Conservation (phyloP, 2,113 vertebrate species). For the Pavo muticus region DNA sequence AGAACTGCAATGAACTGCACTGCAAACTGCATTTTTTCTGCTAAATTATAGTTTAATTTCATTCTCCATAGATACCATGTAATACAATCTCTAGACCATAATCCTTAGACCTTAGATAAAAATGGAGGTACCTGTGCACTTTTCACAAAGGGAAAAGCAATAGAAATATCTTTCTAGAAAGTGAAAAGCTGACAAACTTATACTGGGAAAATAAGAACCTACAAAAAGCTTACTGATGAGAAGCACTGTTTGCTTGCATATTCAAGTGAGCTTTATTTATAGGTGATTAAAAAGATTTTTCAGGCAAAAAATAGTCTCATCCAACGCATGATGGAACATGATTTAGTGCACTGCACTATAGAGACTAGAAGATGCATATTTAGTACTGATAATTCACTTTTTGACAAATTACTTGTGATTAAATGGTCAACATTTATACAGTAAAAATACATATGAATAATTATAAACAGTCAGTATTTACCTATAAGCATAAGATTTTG, state of each 20-base stretch:
- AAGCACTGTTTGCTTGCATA: not conserved
- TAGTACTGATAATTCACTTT: not conserved
- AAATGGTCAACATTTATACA: conserved; percentile 25
- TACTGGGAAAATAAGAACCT: conserved; percentile 1
- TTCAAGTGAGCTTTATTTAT: conserved; percentile 65
- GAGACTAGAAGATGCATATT: not conserved
- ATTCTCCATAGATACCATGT: conserved; percentile 21
- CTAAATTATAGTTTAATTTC: conserved; percentile 44
- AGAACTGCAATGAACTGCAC: not conserved
- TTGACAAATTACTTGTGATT: not conserved
- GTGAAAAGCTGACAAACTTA: not conserved
- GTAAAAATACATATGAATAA: conserved; percentile 36
- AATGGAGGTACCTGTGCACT: conserved; percentile 1
- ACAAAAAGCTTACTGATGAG: not conserved
- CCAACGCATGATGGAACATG: not conserved
- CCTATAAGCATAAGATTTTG: conserved; percentile 9
- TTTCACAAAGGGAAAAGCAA: not conserved
- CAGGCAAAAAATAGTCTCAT: conserved; percentile 35
- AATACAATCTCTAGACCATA: not conserved
- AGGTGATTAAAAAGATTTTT: conserved; percentile 47
- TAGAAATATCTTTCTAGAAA: conserved; percentile 11
- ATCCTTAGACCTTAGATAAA: conserved; percentile 9
- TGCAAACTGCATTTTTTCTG: conserved; percentile 4
- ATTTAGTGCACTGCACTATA: not conserved
- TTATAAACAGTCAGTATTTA: conserved; percentile 29